Percentiles rank a stretch among this genome's conserved stretches.
Evolutionary conservation across 92 coral and sea anemone species (phyloP).

Genomic region (Parazoanthus swiftii): DNA sequence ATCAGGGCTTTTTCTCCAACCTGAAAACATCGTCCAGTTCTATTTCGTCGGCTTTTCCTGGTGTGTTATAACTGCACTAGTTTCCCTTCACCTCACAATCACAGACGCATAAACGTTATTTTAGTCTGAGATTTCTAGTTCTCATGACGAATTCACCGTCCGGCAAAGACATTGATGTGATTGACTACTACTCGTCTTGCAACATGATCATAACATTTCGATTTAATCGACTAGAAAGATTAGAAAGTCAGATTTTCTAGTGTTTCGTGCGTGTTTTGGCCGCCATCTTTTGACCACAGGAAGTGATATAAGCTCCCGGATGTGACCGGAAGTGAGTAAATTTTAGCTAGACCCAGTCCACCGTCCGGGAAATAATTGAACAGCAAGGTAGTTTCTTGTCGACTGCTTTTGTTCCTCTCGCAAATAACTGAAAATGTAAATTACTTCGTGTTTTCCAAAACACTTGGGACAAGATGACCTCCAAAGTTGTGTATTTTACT

Average conservation of each 20-base stretch:
- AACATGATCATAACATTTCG: not conserved
- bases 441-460: constrained; percentile 18
- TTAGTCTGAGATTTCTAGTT: not conserved
- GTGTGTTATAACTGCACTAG: not conserved
- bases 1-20: constrained; percentile 54
- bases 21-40: constrained; percentile 58
- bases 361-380: not conserved
- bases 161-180: not conserved
- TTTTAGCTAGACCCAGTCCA: constrained; percentile 5
- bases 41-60: not conserved
- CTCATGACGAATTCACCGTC: not conserved
- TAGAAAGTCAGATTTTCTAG: not conserved
- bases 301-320: constrained; percentile 28
- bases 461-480: constrained; percentile 59
- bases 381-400: not conserved
- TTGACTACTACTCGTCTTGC: not conserved
- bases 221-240: not conserved
- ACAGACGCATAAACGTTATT: no score
- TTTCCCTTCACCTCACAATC: no score
- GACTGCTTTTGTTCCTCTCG: constrained; percentile 3
- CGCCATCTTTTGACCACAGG: not conserved
- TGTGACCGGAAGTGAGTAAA: constrained; percentile 24
- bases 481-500: constrained; percentile 81
- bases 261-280: not conserved
- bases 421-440: constrained; percentile 45